Evolutionary conservation across 2,113 vertebrate species (phyloP).

Genomic region (Pedetes capensis): DNA sequence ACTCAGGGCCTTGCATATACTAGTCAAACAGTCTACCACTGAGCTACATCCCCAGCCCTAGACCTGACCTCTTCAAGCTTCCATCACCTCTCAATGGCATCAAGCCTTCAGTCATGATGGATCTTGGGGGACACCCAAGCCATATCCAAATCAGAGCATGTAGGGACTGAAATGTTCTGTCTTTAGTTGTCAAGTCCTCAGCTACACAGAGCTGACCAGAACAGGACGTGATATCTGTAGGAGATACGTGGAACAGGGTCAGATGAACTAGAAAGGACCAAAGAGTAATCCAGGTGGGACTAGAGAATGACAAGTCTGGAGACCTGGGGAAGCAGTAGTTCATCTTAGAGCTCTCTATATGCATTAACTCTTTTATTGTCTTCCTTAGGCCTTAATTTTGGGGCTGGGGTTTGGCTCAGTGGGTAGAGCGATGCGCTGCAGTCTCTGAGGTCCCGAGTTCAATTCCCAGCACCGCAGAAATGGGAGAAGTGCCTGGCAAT

Average conservation of each 20-base stretch:
- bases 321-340: not conserved
- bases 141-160: not conserved
- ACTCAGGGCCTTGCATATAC: too few species aligned
- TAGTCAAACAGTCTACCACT: too few species aligned
- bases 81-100: not conserved
- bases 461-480: too few species aligned
- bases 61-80: too few species aligned
- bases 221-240: not conserved
- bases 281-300: not conserved
- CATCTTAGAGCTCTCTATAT: not conserved
- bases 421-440: too few species aligned
- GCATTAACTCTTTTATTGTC: not conserved
- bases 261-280: not conserved
- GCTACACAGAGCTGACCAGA: too few species aligned
- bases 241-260: not conserved
- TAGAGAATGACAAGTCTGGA: not conserved
- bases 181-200: not conserved
- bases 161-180: not conserved
- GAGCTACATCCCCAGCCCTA: too few species aligned
- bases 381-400: too few species aligned
- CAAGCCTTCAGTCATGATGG: not conserved
- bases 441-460: too few species aligned
- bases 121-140: not conserved
- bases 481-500: too few species aligned
- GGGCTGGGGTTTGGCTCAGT: too few species aligned